Base-by-base conservation (phyloP, 2,797 vertebrate genomes). In the Chromobotia macracanthus region DNA sequence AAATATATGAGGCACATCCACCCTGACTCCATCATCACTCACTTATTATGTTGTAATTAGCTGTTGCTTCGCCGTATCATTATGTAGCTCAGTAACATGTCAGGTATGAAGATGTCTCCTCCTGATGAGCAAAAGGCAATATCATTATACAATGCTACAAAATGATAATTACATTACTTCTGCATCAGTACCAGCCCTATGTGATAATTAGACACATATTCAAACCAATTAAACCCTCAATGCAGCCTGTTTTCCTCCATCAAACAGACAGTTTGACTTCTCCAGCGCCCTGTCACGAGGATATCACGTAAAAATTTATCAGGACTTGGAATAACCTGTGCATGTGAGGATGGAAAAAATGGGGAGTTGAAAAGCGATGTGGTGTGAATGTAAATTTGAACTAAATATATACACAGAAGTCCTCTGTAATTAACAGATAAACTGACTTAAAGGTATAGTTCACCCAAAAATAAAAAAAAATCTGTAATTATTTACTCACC, bases 11-110 rank as follows among this genome's bases (percentile, higher is more conserved):
- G 80, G 80, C 82, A 82, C 25, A 86, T 82, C 80, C 80, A 81
- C 75, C 88, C 86, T 86, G 84, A 87, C 82, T 88, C 90, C 88
- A 91, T 90, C 91, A 91, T 90, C 90, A 88, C 87, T 89, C 87
- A 86, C 84, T 93, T 93, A 93, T 92, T 90, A 91, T 89, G 87
- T 90, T 90, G 91, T 93, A 93, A 94, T 94, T 94, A 93, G 89
- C 89, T 88, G 90, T 89, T 89, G 90, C 89, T 92, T 89, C 84
- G 89, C 87, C 82, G 86, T 91, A 90, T n/a, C n/a, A n/a, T 94
- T 92, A 93, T 91, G 90, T 87, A 87, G 89, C 87, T 91, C 81
- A 84, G 87, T 87, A 89, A 91, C 89, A 78, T 93, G 90, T 93
- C 92, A 94, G 93, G 91, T 93, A 92, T 87, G 84, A 86, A 89